phyloP scores from a whole-genome alignment of 2,113 vertebrate genomes.

The Dendrocopos noguchii region DNA sequence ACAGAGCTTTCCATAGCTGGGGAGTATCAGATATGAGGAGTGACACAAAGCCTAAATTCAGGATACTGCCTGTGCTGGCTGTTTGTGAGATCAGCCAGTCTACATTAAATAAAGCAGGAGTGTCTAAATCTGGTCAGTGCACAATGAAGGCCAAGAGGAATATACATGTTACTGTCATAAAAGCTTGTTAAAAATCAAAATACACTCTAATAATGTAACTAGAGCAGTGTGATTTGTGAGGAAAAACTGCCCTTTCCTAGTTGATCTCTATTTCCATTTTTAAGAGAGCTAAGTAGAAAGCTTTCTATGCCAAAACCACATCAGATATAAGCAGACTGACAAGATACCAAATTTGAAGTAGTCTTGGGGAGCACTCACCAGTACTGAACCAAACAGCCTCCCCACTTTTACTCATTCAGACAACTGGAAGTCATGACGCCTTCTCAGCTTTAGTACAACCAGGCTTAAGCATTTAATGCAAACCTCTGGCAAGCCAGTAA shows the following conservation, averaged over 20 bases:
- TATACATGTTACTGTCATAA: not conserved
- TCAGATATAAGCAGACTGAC: not conserved
- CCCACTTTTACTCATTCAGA: constrained; percentile 18
- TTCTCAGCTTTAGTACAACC: not conserved
- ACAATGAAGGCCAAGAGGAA: not conserved
- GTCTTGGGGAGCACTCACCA: constrained; percentile 8
- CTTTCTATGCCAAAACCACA: not conserved
- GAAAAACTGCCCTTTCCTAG: not conserved
- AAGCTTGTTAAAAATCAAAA: constrained; percentile 19
- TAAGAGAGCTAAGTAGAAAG: not conserved
- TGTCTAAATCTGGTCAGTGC: not conserved
- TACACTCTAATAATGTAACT: not conserved
- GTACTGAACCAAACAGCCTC: not conserved
- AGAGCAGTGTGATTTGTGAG: not conserved
- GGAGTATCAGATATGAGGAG: not conserved
- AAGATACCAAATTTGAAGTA: constrained; percentile 4
- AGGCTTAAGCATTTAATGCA: constrained; percentile 32
- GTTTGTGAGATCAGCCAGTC: not conserved
- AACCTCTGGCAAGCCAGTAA: constrained; percentile 40
- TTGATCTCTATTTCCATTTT: not conserved
- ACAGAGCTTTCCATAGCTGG: not conserved
- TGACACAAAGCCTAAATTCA: not conserved
- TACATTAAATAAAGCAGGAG: not conserved
- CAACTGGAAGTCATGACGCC: constrained; percentile 49
- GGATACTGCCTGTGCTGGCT: not conserved